A percentile compares a stretch with the other conserved stretches of the same genome.
phyloP scores from a whole-genome alignment of 23 tunicate species.

The Aplidium turbinatum region DNA sequence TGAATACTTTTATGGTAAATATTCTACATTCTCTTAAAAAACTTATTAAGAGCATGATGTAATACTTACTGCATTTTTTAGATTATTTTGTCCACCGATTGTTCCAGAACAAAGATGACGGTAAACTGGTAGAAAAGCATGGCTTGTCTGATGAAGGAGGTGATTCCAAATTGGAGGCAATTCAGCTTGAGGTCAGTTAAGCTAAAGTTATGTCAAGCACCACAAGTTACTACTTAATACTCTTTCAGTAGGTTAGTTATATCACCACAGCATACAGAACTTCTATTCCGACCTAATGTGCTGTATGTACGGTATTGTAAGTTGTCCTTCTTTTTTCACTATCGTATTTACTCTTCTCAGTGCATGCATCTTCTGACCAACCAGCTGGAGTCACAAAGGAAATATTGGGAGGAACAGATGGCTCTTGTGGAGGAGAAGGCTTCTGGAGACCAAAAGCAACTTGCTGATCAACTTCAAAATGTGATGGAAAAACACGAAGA shows the following conservation, averaged over 20 bases:
- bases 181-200: constrained; percentile 84
- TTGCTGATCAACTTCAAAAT: constrained; percentile 18
- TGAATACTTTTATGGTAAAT: no score
- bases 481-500: constrained; percentile 11
- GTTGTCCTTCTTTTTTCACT: no score
- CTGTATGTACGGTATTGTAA: no score
- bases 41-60: no score
- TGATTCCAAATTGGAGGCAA: constrained; percentile 71
- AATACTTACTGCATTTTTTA: constrained; percentile 30
- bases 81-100: constrained; percentile 99
- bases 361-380: constrained; percentile 94
- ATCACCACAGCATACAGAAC: no score
- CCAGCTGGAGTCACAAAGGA: constrained; percentile 92
- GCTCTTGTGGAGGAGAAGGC: constrained; percentile 33
- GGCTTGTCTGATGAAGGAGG: constrained; percentile 25
- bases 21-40: no score
- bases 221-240: no score
- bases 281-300: no score
- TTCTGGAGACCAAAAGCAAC: constrained; percentile 25
- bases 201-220: no score
- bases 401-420: constrained; percentile 94
- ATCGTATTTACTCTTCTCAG: constrained; percentile 33
- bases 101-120: constrained; percentile 87
- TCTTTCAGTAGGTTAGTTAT: no score
- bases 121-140: constrained; percentile 88